Conservation (phyloP, 2,797 vertebrate genomes). For the Alcedo quadribrachys region DNA sequence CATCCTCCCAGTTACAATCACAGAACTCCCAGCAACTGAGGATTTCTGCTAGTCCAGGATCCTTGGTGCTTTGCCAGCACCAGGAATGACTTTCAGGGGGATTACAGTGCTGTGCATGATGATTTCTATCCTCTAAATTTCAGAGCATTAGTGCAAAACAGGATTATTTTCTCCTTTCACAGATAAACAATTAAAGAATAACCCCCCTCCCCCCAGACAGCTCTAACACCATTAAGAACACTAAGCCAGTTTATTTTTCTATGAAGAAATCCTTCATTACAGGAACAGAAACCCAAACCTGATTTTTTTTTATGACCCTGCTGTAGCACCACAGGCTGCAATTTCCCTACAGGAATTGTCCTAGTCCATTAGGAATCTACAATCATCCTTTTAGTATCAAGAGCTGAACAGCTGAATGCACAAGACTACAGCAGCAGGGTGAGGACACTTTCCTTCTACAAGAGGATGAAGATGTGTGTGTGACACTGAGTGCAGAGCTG, state of each 20-base stretch:
- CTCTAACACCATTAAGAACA: not conserved
- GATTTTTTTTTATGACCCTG: not conserved
- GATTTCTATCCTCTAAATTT: not conserved
- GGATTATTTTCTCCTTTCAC: slow-evolving; percentile 4
- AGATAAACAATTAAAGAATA: slow-evolving; percentile 24
- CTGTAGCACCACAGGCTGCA: not conserved
- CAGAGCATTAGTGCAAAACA: not conserved
- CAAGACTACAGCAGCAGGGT: not conserved
- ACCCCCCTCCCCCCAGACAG: not conserved
- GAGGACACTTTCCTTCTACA: rapidly evolving
- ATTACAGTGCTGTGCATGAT: not conserved
- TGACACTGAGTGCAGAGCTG: not conserved
- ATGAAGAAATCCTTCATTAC: not conserved
- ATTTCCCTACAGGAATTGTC: not conserved
- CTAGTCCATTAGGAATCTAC: not conserved
- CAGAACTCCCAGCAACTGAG: not conserved
- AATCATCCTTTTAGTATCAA: not conserved
- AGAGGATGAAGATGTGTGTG: not conserved
- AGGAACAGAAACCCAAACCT: not conserved
- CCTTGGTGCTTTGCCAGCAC: not conserved
- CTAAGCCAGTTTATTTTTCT: slow-evolving; percentile 46
- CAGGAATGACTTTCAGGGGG: not conserved
- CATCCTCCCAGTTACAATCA: not conserved
- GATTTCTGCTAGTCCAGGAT: not conserved
- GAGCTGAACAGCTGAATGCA: not conserved